A percentile compares a stretch with the other conserved stretches of the same genome.
phyloP scores from a whole-genome alignment of 1,140 invertebrate species.

The Dreissena rostriformis region DNA sequence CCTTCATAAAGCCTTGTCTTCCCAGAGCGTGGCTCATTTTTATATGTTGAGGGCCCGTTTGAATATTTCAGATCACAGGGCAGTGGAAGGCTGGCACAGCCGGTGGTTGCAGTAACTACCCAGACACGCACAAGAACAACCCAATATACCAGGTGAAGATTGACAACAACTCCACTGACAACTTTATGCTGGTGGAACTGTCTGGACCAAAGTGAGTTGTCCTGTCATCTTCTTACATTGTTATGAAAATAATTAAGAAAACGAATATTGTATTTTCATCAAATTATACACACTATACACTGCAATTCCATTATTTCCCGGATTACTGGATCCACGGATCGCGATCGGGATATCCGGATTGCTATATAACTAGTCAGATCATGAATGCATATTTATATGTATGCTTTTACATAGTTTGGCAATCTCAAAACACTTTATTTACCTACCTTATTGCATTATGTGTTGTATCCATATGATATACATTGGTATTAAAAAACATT shows the following conservation, averaged over 20 bases:
- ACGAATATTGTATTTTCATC: constrained; percentile 83
- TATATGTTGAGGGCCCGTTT: too few species aligned
- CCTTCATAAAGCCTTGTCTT: too few species aligned
- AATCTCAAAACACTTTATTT: too few species aligned
- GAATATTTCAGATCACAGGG: constrained; percentile 81
- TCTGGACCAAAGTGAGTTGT: constrained; percentile 88
- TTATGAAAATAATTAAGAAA: constrained; percentile 84
- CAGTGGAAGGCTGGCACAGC: constrained; percentile 92
- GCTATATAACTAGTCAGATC: too few species aligned
- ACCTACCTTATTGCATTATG: too few species aligned
- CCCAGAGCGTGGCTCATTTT: too few species aligned
- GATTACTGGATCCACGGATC: background rate
- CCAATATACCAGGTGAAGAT: constrained; percentile 90
- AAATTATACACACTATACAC: background rate
- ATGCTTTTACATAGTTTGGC: too few species aligned
- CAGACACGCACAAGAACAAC: constrained; percentile 90
- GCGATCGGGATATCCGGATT: too few species aligned
- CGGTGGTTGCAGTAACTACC: constrained; percentile 95
- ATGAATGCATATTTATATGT: too few species aligned
- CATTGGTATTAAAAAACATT: too few species aligned
- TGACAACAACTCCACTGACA: constrained; percentile 83
- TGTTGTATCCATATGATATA: too few species aligned
- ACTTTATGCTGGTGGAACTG: constrained; percentile 91
- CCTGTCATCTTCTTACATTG: too few species aligned
- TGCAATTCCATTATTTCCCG: background rate